Evolutionary conservation across 1,140 invertebrate species (phyloP).

Genomic region (Drosophila pandora): DNA sequence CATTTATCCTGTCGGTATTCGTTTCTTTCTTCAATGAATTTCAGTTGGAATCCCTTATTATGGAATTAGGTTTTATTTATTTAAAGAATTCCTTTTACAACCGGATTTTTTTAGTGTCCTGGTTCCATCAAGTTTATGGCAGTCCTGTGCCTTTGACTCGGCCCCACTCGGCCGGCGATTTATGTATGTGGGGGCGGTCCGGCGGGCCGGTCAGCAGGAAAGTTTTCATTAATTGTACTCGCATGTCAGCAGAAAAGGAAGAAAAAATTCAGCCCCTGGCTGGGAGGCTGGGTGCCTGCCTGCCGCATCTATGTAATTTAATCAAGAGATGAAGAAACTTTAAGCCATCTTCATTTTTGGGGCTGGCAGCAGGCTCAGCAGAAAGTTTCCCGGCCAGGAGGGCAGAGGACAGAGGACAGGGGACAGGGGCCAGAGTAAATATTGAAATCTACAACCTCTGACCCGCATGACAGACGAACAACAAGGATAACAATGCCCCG

Average conservation of each 20-base stretch:
- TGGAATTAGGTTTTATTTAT: background rate
- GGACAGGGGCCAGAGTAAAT: conserved; percentile 59
- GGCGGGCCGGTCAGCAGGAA: conserved; percentile 42
- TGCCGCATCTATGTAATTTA: conserved; percentile 69
- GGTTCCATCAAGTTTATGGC: conserved; percentile 60
- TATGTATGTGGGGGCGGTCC: conserved; percentile 33
- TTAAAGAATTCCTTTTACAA: background rate
- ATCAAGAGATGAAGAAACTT: conserved; percentile 70
- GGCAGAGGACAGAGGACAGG: background rate
- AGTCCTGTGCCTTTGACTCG: conserved; percentile 40
- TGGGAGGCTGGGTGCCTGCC: background rate
- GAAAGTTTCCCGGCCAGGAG: conserved; percentile 40
- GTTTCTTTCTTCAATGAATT: too few species aligned
- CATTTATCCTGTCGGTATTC: too few species aligned
- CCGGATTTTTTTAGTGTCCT: conserved; percentile 19
- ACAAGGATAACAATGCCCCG: conserved; percentile 66
- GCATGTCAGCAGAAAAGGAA: conserved; percentile 51
- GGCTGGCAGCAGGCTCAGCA: conserved; percentile 37
- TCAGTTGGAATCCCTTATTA: background rate
- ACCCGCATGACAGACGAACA: conserved; percentile 65
- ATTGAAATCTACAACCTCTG: conserved; percentile 74
- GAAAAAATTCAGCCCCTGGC: background rate
- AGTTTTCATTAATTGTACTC: conserved; percentile 64
- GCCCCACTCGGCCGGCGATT: conserved; percentile 60
- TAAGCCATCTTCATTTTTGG: conserved; percentile 53